Base-by-base conservation (phyloP, 2,797 vertebrate genomes). In the Sternotherus odoratus region DNA sequence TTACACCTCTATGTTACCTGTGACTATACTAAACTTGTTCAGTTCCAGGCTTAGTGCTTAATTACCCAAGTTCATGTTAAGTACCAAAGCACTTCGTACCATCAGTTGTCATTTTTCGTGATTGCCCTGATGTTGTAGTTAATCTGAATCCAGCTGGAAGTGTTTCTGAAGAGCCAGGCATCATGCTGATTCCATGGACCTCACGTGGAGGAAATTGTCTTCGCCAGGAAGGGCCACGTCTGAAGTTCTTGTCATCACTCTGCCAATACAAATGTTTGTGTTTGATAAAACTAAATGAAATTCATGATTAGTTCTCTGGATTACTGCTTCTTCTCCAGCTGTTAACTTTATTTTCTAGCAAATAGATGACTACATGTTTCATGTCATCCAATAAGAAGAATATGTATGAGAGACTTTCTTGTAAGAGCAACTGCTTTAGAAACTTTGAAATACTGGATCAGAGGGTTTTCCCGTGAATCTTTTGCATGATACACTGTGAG, bases 181-280 rank as follows among this genome's bases (percentile, higher is more conserved):
- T 99, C 99, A 99, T 99, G 96, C 99, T 99, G 98, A 99, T 99
- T 91, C 99, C 99, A 0, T 99, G 99, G 8, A 99, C 98, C 96
- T 99, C 99, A 1, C 99, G 98, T 0, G 99, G 99, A 9, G 99
- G 99, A 94, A 99, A 99, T 97, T 99, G 99, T 95, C 99, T 98
- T 97, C 99, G 98, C 99, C 99, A 99, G 15, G 99, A 99, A 0
- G 99, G 98, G 23, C 99, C 99, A 1, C 99, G 98, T 86, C 98
- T 97, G 95, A 99, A 99, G 94, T 99, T 99, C 97, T 99, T 99
- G 97, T 99, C 99, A 13, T 99, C 98, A 4, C 97, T 99, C 98
- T 98, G 97, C 30, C 79, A 91, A 95, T 54, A 89, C 28, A 94
- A 78, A 92, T 36, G 84, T 86, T 90, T 50, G 54, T 28, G 53